Evolutionary conservation across 2,113 vertebrate genomes (phyloP).

Genomic region (Apaloderma vittatum): DNA sequence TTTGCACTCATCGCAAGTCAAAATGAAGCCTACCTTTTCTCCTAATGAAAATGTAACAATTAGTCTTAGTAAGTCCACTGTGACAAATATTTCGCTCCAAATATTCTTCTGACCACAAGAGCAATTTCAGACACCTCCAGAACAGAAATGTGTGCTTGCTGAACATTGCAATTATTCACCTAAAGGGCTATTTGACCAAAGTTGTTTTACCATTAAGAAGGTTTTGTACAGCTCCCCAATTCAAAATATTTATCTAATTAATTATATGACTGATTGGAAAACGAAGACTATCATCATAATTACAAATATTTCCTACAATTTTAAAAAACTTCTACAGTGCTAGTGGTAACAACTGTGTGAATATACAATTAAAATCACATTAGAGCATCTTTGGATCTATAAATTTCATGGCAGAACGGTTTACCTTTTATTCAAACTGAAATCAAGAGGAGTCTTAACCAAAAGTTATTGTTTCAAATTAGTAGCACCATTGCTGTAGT

Average conservation of each 20-base stretch:
- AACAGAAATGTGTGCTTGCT: not conserved
- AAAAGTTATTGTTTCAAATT: not conserved
- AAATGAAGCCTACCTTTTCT: not conserved
- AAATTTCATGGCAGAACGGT: not conserved
- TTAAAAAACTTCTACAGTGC: not conserved
- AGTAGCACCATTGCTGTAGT: accelerated
- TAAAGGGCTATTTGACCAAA: not conserved
- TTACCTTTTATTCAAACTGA: not conserved
- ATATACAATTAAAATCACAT: not conserved
- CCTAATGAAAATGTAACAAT: not conserved
- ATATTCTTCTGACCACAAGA: not conserved
- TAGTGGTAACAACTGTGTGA: not conserved
- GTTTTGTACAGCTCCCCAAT: not conserved
- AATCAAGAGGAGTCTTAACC: not conserved
- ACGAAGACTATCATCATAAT: not conserved
- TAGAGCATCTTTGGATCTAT: not conserved
- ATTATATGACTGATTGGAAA: not conserved
- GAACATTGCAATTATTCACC: not conserved
- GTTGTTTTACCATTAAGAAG: not conserved
- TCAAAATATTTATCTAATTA: not conserved
- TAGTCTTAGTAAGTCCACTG: not conserved
- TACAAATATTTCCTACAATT: not conserved
- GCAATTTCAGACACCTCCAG: not conserved
- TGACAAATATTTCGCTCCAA: not conserved
- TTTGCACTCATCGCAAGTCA: not conserved